Conservation (phyloP, 2,113 vertebrate species). For the Crotalus helleri region DNA sequence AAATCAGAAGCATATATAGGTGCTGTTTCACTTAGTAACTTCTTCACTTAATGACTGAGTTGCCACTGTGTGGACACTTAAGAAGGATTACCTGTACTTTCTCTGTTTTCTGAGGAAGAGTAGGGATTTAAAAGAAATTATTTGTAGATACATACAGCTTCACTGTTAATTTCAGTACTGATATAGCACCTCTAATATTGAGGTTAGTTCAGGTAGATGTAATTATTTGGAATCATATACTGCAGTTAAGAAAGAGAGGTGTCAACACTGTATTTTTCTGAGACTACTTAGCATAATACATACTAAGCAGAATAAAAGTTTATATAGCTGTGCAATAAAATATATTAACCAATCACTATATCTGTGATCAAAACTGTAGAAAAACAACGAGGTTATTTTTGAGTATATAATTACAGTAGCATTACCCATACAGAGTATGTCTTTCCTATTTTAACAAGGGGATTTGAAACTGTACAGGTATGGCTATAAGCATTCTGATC, state of each 20-base stretch:
- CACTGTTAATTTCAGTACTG: not conserved
- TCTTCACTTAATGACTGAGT: not conserved
- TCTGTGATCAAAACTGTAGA: not conserved
- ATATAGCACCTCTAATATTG: not conserved
- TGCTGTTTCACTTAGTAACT: not conserved
- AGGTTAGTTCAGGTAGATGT: not conserved
- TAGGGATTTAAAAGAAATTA: not conserved
- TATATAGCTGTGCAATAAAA: not conserved
- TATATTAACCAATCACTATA: not conserved
- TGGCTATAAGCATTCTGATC: not conserved
- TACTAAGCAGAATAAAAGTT: not conserved
- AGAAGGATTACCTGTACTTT: not conserved
- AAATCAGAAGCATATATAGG: not conserved
- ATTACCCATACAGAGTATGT: not conserved
- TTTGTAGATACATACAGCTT: not conserved
- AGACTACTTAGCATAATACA: not conserved
- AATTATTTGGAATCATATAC: not conserved
- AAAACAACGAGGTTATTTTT: not conserved
- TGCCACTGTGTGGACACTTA: not conserved
- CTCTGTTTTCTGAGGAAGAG: not conserved
- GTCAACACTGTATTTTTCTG: not conserved
- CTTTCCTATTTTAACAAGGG: not conserved
- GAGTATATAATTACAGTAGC: not conserved
- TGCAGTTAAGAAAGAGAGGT: not conserved
- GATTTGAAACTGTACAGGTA: not conserved